Base-by-base conservation (phyloP, 2,797 vertebrate species). In the Micromesistius poutassou region DNA sequence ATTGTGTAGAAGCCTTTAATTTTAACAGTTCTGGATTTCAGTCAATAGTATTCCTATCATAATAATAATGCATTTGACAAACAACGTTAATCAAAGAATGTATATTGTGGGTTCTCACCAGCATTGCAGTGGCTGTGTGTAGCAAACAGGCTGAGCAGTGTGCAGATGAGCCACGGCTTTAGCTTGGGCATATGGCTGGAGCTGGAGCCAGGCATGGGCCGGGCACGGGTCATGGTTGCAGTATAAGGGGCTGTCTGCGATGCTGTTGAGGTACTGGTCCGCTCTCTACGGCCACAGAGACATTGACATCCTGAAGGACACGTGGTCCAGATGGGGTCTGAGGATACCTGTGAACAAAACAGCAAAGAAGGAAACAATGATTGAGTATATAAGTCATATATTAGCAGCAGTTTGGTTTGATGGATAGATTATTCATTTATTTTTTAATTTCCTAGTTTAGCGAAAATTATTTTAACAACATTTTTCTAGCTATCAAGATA, bases 151-250 rank as follows among this genome's bases (percentile, higher is more conserved):
- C 80, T 62, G 62, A 93, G 78, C 30, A 93, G 74, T n/a, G 85
- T 28, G 76, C 38, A 86, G 72, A 88, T 30, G 78, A 91, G 81
- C 89, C 87, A 88, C 36, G 36, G 76, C 91, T 92, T 93, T 30
- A 30, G 30, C 70, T 30, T 22, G 13, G 14, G 70, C 13, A 12
- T 16, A n/a, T 31, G 66, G 30, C 25, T 31, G 68, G 7, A 70
- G 13, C 66, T 7, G 12, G 28, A 7, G 13, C 7, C 25, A 71
- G 10, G 66, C 62, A 66, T 66, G 66, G 8, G 13, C 6, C 19
- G n/a, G 19, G 55, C 33, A 35, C 7, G 25, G 62, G 5, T 6
- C 30, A 71, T 30, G 25, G 30, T 30, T 31, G 68, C 25, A 13
- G 68, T 71, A 13, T 71, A 8, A 30, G 68, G 28, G 66, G 66